Evolutionary conservation across 2,888 invertebrate species (phyloP).

Genomic region (Athalia cordata): DNA sequence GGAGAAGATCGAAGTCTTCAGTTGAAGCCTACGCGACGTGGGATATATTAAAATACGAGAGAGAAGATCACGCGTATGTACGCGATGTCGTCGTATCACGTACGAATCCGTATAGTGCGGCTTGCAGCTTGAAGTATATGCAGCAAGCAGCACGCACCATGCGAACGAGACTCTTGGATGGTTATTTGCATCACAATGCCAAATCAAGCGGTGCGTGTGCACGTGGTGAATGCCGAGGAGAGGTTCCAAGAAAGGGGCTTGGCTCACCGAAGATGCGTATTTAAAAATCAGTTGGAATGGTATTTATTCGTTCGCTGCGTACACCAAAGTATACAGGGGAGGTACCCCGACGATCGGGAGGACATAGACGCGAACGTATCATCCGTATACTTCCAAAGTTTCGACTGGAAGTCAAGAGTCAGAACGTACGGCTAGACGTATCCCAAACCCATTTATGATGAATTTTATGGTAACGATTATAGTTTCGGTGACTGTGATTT

Average conservation of each 20-base stretch:
- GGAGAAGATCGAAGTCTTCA: conserved; percentile 43
- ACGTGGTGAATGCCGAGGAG: conserved; percentile 48
- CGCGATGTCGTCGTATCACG: conserved; percentile 29
- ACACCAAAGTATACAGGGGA: too few species aligned
- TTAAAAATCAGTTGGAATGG: conserved; percentile 37
- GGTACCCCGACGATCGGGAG: background rate
- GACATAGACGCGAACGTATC: background rate
- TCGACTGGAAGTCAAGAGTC: background rate
- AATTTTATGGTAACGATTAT: conserved; percentile 39
- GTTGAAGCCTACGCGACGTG: conserved; percentile 60
- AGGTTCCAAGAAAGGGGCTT: conserved; percentile 48
- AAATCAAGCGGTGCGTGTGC: conserved; percentile 54
- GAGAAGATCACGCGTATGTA: background rate
- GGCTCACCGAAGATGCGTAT: conserved; percentile 36
- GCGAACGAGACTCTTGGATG: background rate
- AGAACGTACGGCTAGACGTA: background rate
- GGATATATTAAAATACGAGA: conserved; percentile 39
- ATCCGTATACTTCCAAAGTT: background rate
- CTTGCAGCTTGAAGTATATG: background rate
- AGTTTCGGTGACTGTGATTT: conserved; percentile 51
- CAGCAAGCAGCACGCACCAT: background rate
- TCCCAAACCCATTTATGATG: conserved; percentile 20
- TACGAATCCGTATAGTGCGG: conserved; percentile 24
- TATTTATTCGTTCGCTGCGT: conserved; percentile 24
- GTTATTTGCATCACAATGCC: conserved; percentile 64